Evolutionary conservation across 2,797 vertebrate species (phyloP).

Genomic region (Pogonophryne albipinna): DNA sequence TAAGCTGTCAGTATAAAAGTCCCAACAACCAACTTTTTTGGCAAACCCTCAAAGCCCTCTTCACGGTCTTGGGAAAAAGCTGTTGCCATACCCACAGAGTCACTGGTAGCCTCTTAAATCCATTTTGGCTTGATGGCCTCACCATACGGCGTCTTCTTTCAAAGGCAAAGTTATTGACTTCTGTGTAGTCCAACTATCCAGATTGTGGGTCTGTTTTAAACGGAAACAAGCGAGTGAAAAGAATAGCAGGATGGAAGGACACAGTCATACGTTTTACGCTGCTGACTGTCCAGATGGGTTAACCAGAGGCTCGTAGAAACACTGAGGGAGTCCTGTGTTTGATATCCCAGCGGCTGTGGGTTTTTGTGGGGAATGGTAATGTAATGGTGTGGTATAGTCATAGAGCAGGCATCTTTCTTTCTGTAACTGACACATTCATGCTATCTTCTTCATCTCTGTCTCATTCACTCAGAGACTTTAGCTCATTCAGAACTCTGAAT

Average conservation of each 20-base stretch:
- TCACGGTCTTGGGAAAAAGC: conserved; percentile 28
- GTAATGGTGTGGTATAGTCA: conserved; percentile 37
- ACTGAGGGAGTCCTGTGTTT: conserved; percentile 45
- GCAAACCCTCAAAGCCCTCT: conserved; percentile 53
- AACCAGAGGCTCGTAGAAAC: conserved; percentile 53
- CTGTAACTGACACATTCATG: conserved; percentile 20
- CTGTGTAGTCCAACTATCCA: conserved; percentile 24
- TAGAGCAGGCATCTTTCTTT: conserved; percentile 37
- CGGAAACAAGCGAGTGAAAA: conserved; percentile 34
- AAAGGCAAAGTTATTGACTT: conserved; percentile 38
- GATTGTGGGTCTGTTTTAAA: conserved; percentile 27
- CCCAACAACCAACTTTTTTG: conserved; percentile 31
- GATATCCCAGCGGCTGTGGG: conserved; percentile 46
- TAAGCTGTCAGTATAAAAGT: conserved; percentile 11
- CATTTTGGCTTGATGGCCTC: conserved; percentile 45
- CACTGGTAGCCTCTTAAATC: conserved; percentile 40
- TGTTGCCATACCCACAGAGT: conserved; percentile 31
- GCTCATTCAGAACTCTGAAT: conserved; percentile 55
- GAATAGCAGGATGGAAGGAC: conserved; percentile 28
- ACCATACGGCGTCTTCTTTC: conserved; percentile 40
- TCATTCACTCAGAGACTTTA: conserved; percentile 24
- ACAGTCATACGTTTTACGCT: conserved; percentile 3
- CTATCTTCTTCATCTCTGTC: conserved; percentile 26
- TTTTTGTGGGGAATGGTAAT: conserved; percentile 54
- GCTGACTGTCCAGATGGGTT: conserved; percentile 57